Conservation (phyloP, 2,888 invertebrate species). For the Pandemis corylana region DNA sequence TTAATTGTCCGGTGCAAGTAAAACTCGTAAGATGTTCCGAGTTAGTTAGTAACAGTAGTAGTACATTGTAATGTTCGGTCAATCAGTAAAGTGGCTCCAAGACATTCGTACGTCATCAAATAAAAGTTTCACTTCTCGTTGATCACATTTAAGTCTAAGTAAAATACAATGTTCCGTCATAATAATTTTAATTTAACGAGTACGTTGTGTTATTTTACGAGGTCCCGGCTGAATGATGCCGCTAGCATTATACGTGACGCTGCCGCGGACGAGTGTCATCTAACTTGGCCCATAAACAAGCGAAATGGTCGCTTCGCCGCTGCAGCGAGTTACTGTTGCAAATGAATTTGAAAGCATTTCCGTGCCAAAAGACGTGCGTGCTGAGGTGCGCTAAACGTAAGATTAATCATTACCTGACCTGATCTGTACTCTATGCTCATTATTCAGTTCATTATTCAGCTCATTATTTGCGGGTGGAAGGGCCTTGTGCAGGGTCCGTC, state of each 20-base stretch:
- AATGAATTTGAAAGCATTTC: conserved; percentile 53
- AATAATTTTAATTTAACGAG: conserved; percentile 55
- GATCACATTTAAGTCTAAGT: conserved; percentile 34
- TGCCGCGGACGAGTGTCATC: conserved; percentile 55
- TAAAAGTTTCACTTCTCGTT: conserved; percentile 22
- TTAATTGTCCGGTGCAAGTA: background rate
- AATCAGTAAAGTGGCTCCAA: background rate
- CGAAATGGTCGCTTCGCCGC: conserved; percentile 48
- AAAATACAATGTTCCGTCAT: conserved; percentile 53
- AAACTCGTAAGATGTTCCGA: background rate
- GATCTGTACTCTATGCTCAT: background rate
- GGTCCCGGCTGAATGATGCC: conserved; percentile 46
- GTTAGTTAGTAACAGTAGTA: background rate
- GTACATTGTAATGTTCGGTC: background rate
- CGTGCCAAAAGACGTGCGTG: conserved; percentile 37
- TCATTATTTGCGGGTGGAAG: too few relatives aligned
- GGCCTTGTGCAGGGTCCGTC: too few relatives aligned
- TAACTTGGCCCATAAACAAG: conserved; percentile 67
- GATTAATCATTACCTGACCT: background rate
- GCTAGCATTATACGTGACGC: conserved; percentile 51
- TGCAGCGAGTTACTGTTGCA: conserved; percentile 60
- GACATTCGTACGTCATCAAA: conserved; percentile 16
- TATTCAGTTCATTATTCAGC: too few relatives aligned
- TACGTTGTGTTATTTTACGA: conserved; percentile 55
- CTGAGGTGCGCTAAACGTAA: conserved; percentile 23